Percentiles rank a stretch among this genome's conserved stretches.
phyloP scores from a whole-genome alignment of 2,797 vertebrate genomes.

The Sparidentex hasta region DNA sequence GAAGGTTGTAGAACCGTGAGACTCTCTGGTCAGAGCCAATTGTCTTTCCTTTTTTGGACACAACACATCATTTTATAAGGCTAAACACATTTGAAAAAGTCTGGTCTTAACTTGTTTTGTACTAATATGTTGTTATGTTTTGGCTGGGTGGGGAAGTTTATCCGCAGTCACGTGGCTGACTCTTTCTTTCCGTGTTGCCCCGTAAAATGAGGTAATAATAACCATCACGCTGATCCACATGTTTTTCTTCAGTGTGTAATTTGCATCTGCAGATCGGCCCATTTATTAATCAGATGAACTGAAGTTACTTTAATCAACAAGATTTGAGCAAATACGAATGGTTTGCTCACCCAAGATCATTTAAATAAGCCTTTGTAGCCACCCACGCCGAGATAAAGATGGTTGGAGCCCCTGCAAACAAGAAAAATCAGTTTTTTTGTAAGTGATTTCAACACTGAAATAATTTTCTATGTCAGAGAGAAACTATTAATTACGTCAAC shows the following conservation, averaged over 20 bases:
- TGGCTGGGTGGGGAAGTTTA: not conserved
- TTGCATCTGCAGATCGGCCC: not conserved
- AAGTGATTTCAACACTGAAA: constrained; percentile 35
- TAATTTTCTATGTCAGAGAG: constrained; percentile 3
- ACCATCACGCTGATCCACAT: constrained; percentile 13
- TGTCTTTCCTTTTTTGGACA: not conserved
- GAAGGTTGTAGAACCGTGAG: not conserved
- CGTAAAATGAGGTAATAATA: constrained; percentile 22
- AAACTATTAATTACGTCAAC: constrained; percentile 17
- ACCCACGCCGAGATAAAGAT: constrained; percentile 93
- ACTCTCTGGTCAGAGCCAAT: not conserved
- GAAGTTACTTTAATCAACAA: constrained; percentile 3
- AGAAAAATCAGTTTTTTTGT: constrained; percentile 35
- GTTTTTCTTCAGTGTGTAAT: not conserved
- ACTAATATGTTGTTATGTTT: not conserved
- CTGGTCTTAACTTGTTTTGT: not conserved
- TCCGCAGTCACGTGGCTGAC: not conserved
- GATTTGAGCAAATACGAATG: constrained; percentile 29
- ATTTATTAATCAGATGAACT: not conserved
- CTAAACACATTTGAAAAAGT: not conserved
- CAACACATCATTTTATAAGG: not conserved
- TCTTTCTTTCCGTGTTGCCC: constrained; percentile 13
- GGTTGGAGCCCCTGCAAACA: constrained; percentile 88
- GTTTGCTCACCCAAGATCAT: constrained; percentile 83
- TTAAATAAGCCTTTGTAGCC: constrained; percentile 86